Evolutionary conservation across 2,113 vertebrate genomes (phyloP), one percentile per base, ranked within the genome.

Genomic region (Chaetodon trifascialis): DNA sequence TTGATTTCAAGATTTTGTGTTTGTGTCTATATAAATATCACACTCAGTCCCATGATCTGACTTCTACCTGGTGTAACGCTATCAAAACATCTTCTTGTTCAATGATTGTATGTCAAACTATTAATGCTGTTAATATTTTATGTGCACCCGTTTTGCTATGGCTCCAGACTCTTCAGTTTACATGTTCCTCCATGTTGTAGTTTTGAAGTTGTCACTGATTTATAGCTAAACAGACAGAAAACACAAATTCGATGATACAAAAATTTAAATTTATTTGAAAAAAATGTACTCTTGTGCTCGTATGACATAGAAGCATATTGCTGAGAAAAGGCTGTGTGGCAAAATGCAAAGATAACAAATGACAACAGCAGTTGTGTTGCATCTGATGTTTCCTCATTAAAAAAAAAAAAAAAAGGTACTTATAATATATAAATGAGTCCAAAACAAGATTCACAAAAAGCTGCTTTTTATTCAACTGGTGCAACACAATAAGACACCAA

Each of bases 391-490:
- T 16, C 42, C 54, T 30, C 7, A 66, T 25, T 73, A n/a, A 30
- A 59, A 70, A 17, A 34, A 54, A 4, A 14, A 34, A 8, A 54
- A 10, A 46, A 30, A 2, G 30, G 30, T 30, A 30, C 30, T 30
- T 36, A n/a, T n/a, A n/a, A n/a, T n/a, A n/a, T 17, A 69, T 8
- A 80, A 86, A 88, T 21, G 47, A 86, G 60, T 71, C 46, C 30
- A 82, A 49, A 75, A 76, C 65, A 75, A 69, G 36, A 71, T 78
- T 86, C 55, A 66, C 85, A 91, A 88, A 58, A 94, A 88, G 84
- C 73, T 76, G 76, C 65, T 87, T 86, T 93, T 94, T 91, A 93
- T 93, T 94, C 65, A 90, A 74, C 82, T 88, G 91, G 91, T 90
- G 86, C 79, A 88, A 89, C 73, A 89, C 76, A 90, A 86, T 77